These are phyloP conservation scores for Oxycera nigricornis DNA, from an alignment of 2,888 invertebrate species.

Conservation along the genomic window DNA sequence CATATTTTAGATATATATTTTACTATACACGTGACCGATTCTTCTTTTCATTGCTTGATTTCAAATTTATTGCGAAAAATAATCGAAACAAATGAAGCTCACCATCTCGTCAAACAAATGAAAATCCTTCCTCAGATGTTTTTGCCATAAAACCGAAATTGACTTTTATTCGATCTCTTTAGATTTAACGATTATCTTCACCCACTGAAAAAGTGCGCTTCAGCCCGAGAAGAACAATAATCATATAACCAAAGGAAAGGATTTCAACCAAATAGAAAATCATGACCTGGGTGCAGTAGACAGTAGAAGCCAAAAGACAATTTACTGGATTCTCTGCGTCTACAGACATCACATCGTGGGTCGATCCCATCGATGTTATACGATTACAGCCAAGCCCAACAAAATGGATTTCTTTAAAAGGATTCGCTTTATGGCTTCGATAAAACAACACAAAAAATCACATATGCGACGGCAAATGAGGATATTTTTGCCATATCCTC, in stretches of 20 bases:
- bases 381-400: not conserved
- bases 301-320: constrained; percentile 44
- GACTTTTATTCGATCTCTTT: constrained; percentile 47
- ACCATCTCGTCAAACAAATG: constrained; percentile 19
- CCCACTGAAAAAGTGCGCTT: constrained; percentile 13
- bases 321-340: constrained; percentile 44
- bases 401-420: constrained; percentile 44
- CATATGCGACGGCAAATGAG: constrained; percentile 34
- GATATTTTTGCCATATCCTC: not conserved
- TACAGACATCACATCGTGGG: constrained; percentile 41
- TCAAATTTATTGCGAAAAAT: too few relatives aligned
- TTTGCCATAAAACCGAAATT: constrained; percentile 47
- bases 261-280: constrained; percentile 26
- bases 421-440: constrained; percentile 45
- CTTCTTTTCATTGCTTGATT: too few relatives aligned
- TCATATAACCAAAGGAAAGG: constrained; percentile 12
- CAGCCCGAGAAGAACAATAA: not conserved
- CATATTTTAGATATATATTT: too few relatives aligned
- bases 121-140: constrained; percentile 41
- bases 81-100: not conserved
- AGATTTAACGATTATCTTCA: constrained; percentile 41
- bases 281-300: constrained; percentile 36
- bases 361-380: not conserved
- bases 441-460: constrained; percentile 46
- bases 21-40: too few relatives aligned